Evolutionary conservation across 2,797 vertebrate species (phyloP), one percentile per base, ranked within the genome.

Genomic region (Neoniphon sammara): DNA sequence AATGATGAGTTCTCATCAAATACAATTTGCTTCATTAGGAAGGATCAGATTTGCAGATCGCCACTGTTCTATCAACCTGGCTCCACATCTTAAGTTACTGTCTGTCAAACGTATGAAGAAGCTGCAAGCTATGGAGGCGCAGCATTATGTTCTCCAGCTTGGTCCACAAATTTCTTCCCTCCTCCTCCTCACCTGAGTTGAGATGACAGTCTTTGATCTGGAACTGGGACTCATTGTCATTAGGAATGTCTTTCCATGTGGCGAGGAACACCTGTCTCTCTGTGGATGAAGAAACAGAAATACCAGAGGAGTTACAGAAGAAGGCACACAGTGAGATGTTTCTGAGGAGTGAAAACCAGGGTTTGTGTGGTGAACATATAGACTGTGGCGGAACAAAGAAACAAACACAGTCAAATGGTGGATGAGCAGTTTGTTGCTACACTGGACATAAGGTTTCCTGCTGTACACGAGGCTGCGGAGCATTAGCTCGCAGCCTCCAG

Each of bases 241-340:
- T 98, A 65, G 97, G 95, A 91, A 99, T 98, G 93, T 99, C 97
- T 88, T 99, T 99, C 98, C 98, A 99, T 0, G 97, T 98, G 80
- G 96, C 96, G 81, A 99, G 94, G 92, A 98, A 99, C 89, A 96
- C 95, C 91, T 98, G 97, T 42, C 97, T 92, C 80, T 99, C 98
- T 99, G 93, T 39, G 73, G 76, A 61, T 3, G 52, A 74, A 83
- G 53, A 89, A 42, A 77, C 27, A 63, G 25, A 61, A 72, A 70
- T 54, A 80, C 20, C 12, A 49, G 17, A 68, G 61, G 55, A 77
- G 57, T 50, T 39, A 46, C 69, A 55, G 44, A 2, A 54, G 46
- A 27, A 4, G 56, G 56, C 17, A 1, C 44, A 71, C 1, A 44
- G 23, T 23, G 20, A 66, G 70, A 57, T 11, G 4, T 0, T 2